Percentiles rank a stretch among this genome's conserved stretches.
Conservation (phyloP, 2,113 vertebrate species). For the Paramisgurnus dabryanus region DNA sequence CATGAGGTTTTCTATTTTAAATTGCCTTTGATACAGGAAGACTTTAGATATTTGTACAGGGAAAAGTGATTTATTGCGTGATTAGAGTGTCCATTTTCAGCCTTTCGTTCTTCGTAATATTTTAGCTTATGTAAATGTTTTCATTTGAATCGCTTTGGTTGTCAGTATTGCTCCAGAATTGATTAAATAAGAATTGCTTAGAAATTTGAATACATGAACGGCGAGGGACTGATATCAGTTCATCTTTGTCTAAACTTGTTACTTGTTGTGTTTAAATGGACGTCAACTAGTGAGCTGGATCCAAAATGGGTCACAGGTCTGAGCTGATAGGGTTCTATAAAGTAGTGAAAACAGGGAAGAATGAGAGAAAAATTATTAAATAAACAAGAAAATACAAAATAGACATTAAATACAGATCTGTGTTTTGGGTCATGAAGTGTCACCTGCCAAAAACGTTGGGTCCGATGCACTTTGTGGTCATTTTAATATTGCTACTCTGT, state of each 20-base stretch:
- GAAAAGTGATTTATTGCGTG: constrained; percentile 20
- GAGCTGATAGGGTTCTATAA: too few species aligned
- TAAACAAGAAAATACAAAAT: too few species aligned
- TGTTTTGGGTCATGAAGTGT: too few species aligned
- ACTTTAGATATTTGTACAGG: constrained; percentile 20
- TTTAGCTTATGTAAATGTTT: constrained; percentile 6
- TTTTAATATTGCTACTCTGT: neutral
- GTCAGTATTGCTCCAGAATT: constrained; percentile 56
- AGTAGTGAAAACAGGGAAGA: too few species aligned
- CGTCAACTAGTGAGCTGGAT: neutral
- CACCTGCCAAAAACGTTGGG: neutral
- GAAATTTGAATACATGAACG: neutral
- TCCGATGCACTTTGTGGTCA: too few species aligned
- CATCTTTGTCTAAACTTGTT: neutral
- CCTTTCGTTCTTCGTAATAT: constrained; percentile 8
- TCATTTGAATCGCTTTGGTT: constrained; percentile 46
- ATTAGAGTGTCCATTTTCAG: constrained; percentile 11
- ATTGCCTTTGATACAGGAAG: constrained; percentile 42
- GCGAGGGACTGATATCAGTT: neutral
- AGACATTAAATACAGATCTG: too few species aligned
- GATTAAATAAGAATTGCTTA: neutral
- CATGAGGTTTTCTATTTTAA: constrained; percentile 27
- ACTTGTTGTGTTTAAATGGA: neutral
- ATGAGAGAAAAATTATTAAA: too few species aligned
- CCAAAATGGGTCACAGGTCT: neutral